phyloP scores from a whole-genome alignment of 2,888 invertebrate species.

The Callyntrura sp. region DNA sequence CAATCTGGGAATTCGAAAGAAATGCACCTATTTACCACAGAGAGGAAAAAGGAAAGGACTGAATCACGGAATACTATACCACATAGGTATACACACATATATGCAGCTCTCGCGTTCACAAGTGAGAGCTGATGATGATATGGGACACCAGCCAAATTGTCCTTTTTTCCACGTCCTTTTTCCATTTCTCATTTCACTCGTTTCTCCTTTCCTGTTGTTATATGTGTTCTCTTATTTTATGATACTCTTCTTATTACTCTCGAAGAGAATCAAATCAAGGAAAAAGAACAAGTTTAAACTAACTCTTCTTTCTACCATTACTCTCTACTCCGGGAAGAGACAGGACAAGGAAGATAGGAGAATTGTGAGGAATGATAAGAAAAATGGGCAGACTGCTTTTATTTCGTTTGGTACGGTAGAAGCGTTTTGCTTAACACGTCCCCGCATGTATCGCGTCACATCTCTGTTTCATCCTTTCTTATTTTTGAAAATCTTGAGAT shows the following conservation, averaged over 20 bases:
- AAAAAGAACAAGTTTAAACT: conserved; percentile 18
- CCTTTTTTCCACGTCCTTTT: conserved; percentile 27
- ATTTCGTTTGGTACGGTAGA: too few relatives aligned
- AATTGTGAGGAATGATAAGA: conserved; percentile 27
- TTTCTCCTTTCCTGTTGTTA: too few relatives aligned
- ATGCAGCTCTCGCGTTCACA: neutral
- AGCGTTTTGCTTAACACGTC: conserved; percentile 28
- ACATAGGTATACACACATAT: neutral
- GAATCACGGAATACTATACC: too few relatives aligned
- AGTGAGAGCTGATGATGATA: conserved; percentile 36
- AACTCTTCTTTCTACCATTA: too few relatives aligned
- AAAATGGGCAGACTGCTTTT: neutral
- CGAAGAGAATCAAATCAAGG: conserved; percentile 33
- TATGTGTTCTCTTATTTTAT: too few relatives aligned
- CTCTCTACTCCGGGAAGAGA: too few relatives aligned
- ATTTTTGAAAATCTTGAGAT: neutral
- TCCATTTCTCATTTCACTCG: conserved; percentile 13
- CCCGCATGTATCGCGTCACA: conserved; percentile 28
- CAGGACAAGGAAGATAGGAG: neutral
- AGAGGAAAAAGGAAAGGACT: too few relatives aligned
- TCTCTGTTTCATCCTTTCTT: conserved; percentile 9
- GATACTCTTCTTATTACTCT: too few relatives aligned
- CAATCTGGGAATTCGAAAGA: too few relatives aligned
- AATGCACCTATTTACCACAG: too few relatives aligned
- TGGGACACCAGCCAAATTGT: conserved; percentile 62